Conservation (phyloP, 1,140 invertebrate species). For the Steinernema khuongi region DNA sequence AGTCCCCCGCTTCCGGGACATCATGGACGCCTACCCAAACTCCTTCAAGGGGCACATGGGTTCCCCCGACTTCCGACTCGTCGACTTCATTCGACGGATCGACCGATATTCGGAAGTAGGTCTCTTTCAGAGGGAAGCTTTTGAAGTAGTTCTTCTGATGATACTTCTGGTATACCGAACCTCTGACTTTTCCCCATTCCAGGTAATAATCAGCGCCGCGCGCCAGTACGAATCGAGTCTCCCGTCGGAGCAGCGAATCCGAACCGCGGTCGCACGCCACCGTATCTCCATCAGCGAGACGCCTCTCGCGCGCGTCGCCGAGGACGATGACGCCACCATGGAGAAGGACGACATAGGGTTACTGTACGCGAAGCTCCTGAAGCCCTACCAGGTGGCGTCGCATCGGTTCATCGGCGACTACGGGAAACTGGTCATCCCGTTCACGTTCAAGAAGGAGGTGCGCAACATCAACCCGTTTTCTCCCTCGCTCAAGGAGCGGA, state of each 20-base stretch:
- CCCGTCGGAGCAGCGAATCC: constrained; percentile 47
- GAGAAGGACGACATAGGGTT: constrained; percentile 18
- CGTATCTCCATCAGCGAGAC: neutral
- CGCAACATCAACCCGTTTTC: constrained; percentile 57
- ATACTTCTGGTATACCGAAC: too few relatives aligned
- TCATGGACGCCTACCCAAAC: constrained; percentile 43
- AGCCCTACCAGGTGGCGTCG: constrained; percentile 20
- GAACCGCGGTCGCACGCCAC: constrained; percentile 36
- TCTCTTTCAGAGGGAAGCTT: neutral
- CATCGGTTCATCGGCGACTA: constrained; percentile 49
- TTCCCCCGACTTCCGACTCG: constrained; percentile 51
- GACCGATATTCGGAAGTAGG: constrained; percentile 48
- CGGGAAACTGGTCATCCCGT: constrained; percentile 50
- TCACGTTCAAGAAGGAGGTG: constrained; percentile 55
- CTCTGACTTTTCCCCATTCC: constrained; percentile 16
- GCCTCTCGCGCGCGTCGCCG: constrained; percentile 15
- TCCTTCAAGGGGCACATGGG: constrained; percentile 40
- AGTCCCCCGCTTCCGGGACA: constrained; percentile 50
- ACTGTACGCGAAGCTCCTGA: constrained; percentile 41
- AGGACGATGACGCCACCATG: neutral
- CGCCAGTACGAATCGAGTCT: constrained; percentile 44
- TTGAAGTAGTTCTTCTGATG: constrained; percentile 9
- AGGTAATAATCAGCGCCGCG: constrained; percentile 46
- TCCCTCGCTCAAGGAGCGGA: constrained; percentile 64
- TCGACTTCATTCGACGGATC: constrained; percentile 51